Evolutionary conservation across 2,888 invertebrate genomes (phyloP), one percentile per base, ranked within the genome.

Genomic region (Trissolcus brochymenae): DNA sequence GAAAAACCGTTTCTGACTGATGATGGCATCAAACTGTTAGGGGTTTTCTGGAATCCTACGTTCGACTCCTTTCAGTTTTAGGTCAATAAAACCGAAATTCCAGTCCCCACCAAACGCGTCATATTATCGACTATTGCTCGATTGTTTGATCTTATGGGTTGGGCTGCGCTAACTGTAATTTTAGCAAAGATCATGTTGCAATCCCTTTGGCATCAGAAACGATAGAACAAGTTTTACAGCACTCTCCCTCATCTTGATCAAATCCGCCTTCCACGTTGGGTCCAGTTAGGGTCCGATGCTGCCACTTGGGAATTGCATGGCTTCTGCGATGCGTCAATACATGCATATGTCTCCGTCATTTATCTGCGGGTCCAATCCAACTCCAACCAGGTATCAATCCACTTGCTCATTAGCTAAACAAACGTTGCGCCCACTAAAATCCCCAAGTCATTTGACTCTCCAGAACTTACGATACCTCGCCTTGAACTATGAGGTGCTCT

Each of bases 241-340:
- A n/a, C n/a, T n/a, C n/a, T n/a, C n/a, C 21, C 46, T 0, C 0
- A 9, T 6, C 7, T 51, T 0, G 40, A 61, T 1, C 1, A 13
- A 1, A 2, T 50, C 6, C 4, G 7, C 0, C 40, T 51, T n/a
- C 61, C 61, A 1, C 50, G 61, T 0, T 61, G 61, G 61, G 19
- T 19, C 3, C 14, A 21, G 0, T 21, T n/a, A 2, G 21, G 40
- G 9, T 51, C 61, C 0, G 17, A 55, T 13, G 17, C 41, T 4
- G 19, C 19, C 1, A 0, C 7, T 6, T n/a, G 35, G 1, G 50
- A 51, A 7, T 9, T 61, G 2, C 46, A 56, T 25, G 66, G 56
- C 0, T 66, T 67, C 59, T 43, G 66, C 0, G 74, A 74, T 17
- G 67, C 74, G 1, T 67, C 62, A 9, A 25, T 14, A 0, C 40